Base-by-base conservation (phyloP, 1,140 invertebrate species). In the Parapsyche elsis region DNA sequence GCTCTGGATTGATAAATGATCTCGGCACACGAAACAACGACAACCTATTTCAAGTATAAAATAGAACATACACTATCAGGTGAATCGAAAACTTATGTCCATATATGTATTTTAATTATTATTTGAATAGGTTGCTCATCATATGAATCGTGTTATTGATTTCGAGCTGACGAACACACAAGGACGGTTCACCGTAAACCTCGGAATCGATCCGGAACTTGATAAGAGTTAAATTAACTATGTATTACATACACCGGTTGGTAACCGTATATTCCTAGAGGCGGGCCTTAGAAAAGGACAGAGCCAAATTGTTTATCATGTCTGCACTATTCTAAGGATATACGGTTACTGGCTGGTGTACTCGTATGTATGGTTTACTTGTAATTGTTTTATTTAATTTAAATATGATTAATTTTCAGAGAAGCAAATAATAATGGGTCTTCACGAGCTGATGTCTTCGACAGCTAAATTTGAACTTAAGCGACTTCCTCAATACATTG, bases 391-490 rank as follows among this genome's bases (percentile, higher is more conserved):
- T 46, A 71, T 46, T 44, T 49, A 64, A 14, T 38, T 38, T 38
- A 1, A 38, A 59, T 23, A 71, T 5, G n/a, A 76, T 59, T 67
- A 71, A 19, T 61, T 82, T 81, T 81, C 85, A 89, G 88, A 89
- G 70, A 88, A 88, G 78, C 88, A 88, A 81, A 87, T 85, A 16
- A 88, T 89, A 87, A 86, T 85, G 0, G 86, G 86, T 45, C 88
- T 93, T n/a, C 90, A 90, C 16, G 87, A 90, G 46, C 86, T 92
- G 59, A 89, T 93, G 85, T 92, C 92, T 5, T 89, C 90, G 71
- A 91, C 93, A n/a, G 94, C 92, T 0, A 85, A 90, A 79, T 88
- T 92, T 82, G 94, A 96, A 85, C 86, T 95, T 79, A 84, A 91
- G 49, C 89, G 91, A 67, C 88, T 96, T 26, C 93, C 93, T 4